Percentiles rank a stretch among this genome's conserved stretches.
phyloP scores from a whole-genome alignment of 2,888 invertebrate genomes.

The Tolmerus cingulatus region DNA sequence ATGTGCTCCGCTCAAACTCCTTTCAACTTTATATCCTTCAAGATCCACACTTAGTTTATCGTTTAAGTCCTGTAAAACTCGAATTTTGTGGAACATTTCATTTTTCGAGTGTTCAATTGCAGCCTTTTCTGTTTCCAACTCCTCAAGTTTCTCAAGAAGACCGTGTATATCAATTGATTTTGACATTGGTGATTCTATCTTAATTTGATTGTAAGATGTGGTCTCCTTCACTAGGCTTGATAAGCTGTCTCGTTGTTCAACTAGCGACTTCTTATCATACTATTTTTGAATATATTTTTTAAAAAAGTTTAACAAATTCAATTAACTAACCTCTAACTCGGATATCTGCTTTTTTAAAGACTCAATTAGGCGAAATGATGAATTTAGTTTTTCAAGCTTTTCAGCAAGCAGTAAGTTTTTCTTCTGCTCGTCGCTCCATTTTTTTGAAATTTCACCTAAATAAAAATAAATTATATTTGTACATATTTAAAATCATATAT shows the following conservation, averaged over 20 bases:
- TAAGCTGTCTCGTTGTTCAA: conserved; percentile 44
- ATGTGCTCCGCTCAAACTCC: neutral
- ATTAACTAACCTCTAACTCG: conserved; percentile 41
- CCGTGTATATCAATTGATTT: neutral
- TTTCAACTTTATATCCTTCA: conserved; percentile 28
- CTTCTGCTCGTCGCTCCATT: conserved; percentile 10
- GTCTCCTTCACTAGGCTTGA: conserved; percentile 39
- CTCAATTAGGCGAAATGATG: conserved; percentile 32
- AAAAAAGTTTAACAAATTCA: neutral
- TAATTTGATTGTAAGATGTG: neutral
- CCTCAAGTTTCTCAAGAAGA: conserved; percentile 29
- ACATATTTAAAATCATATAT: neutral
- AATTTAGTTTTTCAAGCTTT: conserved; percentile 31
- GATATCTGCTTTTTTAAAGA: conserved; percentile 43
- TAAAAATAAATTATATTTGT: neutral
- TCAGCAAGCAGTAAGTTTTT: neutral
- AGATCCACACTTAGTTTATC: conserved; percentile 45
- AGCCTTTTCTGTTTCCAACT: conserved; percentile 45
- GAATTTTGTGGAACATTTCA: conserved; percentile 46
- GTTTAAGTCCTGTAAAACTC: conserved; percentile 46
- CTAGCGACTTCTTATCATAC: conserved; percentile 45
- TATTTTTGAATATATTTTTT: neutral
- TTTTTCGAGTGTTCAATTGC: conserved; percentile 44
- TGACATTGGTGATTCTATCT: neutral
- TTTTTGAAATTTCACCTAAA: neutral